phyloP scores from a whole-genome alignment of 2,113 vertebrate genomes.

The Martes martes region DNA sequence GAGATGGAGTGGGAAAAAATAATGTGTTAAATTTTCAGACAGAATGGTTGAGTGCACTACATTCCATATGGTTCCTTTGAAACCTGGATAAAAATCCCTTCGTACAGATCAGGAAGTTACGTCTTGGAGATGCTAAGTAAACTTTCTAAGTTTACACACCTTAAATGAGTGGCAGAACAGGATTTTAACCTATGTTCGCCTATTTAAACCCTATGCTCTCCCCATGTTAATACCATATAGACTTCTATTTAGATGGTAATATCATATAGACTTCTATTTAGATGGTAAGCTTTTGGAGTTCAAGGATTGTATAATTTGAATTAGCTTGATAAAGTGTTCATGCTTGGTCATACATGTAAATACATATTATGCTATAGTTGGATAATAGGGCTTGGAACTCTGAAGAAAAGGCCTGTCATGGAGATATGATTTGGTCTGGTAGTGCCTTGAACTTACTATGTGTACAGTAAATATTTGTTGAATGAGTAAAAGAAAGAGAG shows the following conservation, averaged over 20 bases:
- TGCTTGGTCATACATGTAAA: background rate
- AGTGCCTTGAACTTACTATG: background rate
- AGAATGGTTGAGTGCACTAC: background rate
- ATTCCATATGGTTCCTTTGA: background rate
- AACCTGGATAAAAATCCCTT: background rate
- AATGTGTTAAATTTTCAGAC: background rate
- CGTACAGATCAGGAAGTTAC: constrained; percentile 30
- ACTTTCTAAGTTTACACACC: background rate
- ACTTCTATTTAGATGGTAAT: background rate
- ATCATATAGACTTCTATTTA: background rate
- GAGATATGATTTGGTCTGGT: background rate
- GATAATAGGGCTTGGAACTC: background rate
- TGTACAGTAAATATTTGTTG: background rate
- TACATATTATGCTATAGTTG: background rate
- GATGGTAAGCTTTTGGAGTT: background rate
- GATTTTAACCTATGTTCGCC: constrained; percentile 34
- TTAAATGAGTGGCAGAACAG: constrained; percentile 4
- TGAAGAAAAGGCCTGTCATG: background rate
- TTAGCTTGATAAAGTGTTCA: background rate
- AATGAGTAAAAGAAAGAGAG: background rate
- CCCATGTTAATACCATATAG: background rate
- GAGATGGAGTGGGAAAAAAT: background rate
- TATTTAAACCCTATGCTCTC: background rate
- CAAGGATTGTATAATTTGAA: background rate
- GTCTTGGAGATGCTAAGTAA: background rate